These are phyloP conservation scores for Pseudococcus jackbeardsleyi DNA, from an alignment of 2,888 invertebrate genomes.

Conservation along the genomic window DNA sequence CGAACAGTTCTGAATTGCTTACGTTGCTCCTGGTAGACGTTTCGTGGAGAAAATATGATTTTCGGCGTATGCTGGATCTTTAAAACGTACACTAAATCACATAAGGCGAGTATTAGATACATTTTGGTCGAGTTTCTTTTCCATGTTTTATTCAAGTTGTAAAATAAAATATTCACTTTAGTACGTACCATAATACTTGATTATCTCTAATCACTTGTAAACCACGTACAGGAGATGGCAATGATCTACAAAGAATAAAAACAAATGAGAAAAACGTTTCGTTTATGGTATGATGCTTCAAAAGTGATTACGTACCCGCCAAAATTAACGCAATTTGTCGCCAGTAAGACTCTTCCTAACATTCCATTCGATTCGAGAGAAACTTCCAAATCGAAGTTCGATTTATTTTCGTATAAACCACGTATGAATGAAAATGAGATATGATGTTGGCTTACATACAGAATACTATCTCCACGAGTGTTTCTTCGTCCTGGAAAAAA, in stretches of 20 bases:
- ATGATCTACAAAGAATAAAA: conserved; percentile 70
- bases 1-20: conserved; percentile 67
- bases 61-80: conserved; percentile 83
- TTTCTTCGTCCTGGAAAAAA: conserved; percentile 79
- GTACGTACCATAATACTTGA: conserved; percentile 71
- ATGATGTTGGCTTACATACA: conserved; percentile 86
- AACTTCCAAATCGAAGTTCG: conserved; percentile 73
- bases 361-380: conserved; percentile 84
- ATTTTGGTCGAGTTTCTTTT: neutral
- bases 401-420: conserved; percentile 77
- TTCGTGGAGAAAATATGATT: conserved; percentile 85
- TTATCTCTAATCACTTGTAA: conserved; percentile 71
- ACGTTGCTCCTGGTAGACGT: conserved; percentile 73
- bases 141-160: neutral
- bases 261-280: neutral
- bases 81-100: conserved; percentile 78
- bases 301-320: conserved; percentile 75
- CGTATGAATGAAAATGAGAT: conserved; percentile 79
- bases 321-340: conserved; percentile 78
- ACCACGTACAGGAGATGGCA: conserved; percentile 72
- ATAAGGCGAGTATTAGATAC: neutral
- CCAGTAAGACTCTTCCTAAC: conserved; percentile 82
- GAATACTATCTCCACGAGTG: conserved; percentile 87
- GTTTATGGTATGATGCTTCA: neutral
- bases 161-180: neutral